Evolutionary conservation across 2,797 vertebrate genomes (phyloP).

Genomic region (Graptemys geographica): DNA sequence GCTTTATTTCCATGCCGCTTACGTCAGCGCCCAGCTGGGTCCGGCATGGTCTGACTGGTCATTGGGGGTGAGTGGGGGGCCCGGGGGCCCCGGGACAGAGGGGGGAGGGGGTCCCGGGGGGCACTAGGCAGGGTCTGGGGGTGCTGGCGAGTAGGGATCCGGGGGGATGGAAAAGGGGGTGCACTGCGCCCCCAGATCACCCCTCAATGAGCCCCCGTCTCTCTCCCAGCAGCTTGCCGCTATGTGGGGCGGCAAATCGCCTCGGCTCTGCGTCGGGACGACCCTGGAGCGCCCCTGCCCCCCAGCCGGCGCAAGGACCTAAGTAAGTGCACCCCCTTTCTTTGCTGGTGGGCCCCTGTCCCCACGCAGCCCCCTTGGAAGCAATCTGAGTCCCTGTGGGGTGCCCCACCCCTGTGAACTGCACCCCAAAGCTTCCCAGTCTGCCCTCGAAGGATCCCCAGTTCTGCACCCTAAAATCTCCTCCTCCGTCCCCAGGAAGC

Average conservation of each 20-base stretch:
- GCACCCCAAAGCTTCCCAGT: background rate
- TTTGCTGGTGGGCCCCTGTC: background rate
- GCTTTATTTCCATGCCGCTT: background rate
- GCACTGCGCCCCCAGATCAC: background rate
- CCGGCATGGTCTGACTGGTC: background rate
- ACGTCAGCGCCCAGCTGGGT: background rate
- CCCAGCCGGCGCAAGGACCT: background rate
- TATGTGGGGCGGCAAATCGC: slow-evolving; percentile 9
- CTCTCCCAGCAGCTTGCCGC: slow-evolving; percentile 1
- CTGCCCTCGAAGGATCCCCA: background rate
- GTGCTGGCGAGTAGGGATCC: background rate
- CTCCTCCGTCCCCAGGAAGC: too few relatives aligned
- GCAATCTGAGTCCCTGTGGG: too few relatives aligned
- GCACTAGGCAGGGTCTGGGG: background rate
- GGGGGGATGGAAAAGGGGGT: background rate
- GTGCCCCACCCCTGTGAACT: too few relatives aligned
- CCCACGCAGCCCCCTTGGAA: too few relatives aligned
- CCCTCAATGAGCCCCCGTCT: background rate
- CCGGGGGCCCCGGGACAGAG: background rate
- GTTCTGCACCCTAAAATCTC: background rate
- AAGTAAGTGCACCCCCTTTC: background rate
- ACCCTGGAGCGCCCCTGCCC: background rate
- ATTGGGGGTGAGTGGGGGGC: background rate
- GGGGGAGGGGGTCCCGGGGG: too few relatives aligned
- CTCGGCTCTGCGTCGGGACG: background rate